phyloP scores from a whole-genome alignment of 2,113 vertebrate genomes.

The Bos javanicus region DNA sequence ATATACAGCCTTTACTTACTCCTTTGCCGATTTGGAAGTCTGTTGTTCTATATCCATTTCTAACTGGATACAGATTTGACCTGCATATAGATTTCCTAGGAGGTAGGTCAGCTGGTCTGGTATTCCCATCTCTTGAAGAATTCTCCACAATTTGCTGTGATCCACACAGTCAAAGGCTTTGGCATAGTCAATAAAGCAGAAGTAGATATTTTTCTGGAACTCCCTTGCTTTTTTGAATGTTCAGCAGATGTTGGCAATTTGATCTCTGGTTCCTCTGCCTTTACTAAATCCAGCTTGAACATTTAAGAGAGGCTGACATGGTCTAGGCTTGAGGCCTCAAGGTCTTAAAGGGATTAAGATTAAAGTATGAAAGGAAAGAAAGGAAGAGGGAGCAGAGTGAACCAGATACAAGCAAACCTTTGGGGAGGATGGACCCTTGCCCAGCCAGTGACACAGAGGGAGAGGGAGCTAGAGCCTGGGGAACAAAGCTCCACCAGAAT shows the following conservation, averaged over 20 bases:
- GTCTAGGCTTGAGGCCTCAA: rapidly evolving
- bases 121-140: background rate
- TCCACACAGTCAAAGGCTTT: background rate
- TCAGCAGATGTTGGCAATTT: background rate
- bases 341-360: background rate
- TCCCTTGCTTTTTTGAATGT: background rate
- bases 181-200: background rate
- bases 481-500: background rate
- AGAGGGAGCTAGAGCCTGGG: background rate
- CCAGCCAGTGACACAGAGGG: too few relatives aligned
- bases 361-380: background rate
- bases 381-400: too few relatives aligned
- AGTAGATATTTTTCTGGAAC: background rate
- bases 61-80: background rate
- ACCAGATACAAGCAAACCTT: background rate
- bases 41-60: background rate
- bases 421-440: background rate
- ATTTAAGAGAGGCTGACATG: background rate
- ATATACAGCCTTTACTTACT: background rate
- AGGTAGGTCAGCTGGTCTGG: background rate
- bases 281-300: background rate
- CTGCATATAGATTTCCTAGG: background rate
- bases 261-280: background rate
- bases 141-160: background rate
- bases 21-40: background rate